phyloP scores from a whole-genome alignment of 2,888 invertebrate species.

The Coenonympha glycerion region DNA sequence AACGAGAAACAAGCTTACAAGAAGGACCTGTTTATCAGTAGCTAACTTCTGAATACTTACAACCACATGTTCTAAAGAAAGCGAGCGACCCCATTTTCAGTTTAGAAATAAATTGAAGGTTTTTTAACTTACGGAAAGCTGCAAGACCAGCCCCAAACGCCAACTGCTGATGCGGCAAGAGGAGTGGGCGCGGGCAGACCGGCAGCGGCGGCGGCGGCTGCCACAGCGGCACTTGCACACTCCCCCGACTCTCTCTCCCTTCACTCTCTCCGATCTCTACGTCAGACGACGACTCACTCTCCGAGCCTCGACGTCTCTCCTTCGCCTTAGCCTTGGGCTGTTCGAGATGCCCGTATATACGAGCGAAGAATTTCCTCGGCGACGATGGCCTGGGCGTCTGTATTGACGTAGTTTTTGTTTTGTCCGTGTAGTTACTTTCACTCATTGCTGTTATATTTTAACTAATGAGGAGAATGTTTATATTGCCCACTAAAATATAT shows the following conservation, averaged over 20 bases:
- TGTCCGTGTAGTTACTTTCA: conserved; percentile 36
- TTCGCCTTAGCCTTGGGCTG: conserved; percentile 39
- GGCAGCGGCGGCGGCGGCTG: conserved; percentile 58
- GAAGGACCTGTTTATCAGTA: too few species aligned
- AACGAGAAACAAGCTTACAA: too few species aligned
- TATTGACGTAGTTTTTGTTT: conserved; percentile 39
- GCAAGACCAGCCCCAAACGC: conserved; percentile 78
- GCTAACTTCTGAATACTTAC: too few species aligned
- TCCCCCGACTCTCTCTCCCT: conserved; percentile 20
- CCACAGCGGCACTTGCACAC: conserved; percentile 41
- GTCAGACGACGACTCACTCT: conserved; percentile 67
- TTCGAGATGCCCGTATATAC: conserved; percentile 87
- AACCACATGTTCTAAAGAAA: too few species aligned
- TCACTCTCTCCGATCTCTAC: conserved; percentile 58
- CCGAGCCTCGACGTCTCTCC: conserved; percentile 38
- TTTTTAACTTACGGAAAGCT: conserved; percentile 70
- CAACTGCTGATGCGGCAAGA: conserved; percentile 66
- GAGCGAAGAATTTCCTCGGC: conserved; percentile 86
- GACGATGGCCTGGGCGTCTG: conserved; percentile 79
- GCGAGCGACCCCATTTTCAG: too few species aligned
- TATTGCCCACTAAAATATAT: neutral
- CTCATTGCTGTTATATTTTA: conserved; percentile 38
- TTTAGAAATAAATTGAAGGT: too few species aligned
- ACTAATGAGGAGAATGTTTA: neutral
- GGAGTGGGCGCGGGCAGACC: conserved; percentile 61